Base-by-base conservation (phyloP, 2,113 vertebrate species). In the Rafetus swinhoei region DNA sequence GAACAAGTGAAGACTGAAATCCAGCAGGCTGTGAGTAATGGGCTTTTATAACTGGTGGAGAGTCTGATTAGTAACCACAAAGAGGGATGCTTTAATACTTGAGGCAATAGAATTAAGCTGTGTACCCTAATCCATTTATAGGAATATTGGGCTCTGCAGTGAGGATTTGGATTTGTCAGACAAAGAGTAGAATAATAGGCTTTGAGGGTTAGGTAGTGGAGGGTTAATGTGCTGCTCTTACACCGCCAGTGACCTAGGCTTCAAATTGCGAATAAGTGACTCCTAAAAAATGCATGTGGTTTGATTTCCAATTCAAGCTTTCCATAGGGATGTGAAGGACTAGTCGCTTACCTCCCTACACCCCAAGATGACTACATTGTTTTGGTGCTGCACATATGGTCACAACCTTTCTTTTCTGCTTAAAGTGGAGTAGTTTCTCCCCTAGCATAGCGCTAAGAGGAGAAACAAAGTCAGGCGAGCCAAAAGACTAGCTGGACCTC, bases 1-100 rank as follows among this genome's bases (percentile, higher is more conserved):
- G 98, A 99, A 39, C 95, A 95, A 52, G 98, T 99, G 92, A 99
- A 99, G 97, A 98, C 95, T 50, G 95, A 95, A 81, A 98, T 99
- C 93, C 97, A 98, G 21, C 98, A 99, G 95, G 99, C 99, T 77
- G 99, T 99, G 97, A 99, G 99, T 98, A 87, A 55, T 24, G 3
- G 52, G 50, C 6, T 72, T 45, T 85, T 65, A 19, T 55, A 54
- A 83, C 79, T 16, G 69, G 21, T 77, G 57, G 1, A 4, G 8
- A 56, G 0, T 10, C 16, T 22, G 3, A 82, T 15, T 22, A 2
- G 24, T 39, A 32, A 0, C 2, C 24, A 21, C 79, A 24, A 84
- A 82, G 76, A 15, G 14, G 39, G 5, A 54, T 7, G 32, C 5
- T 27, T 1, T 45, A 72, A 24, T 62, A 57, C 0, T 45, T 16